Percentiles rank a stretch among this genome's conserved stretches.
phyloP scores from a whole-genome alignment of 2,113 vertebrate species.

The Indicator indicator region DNA sequence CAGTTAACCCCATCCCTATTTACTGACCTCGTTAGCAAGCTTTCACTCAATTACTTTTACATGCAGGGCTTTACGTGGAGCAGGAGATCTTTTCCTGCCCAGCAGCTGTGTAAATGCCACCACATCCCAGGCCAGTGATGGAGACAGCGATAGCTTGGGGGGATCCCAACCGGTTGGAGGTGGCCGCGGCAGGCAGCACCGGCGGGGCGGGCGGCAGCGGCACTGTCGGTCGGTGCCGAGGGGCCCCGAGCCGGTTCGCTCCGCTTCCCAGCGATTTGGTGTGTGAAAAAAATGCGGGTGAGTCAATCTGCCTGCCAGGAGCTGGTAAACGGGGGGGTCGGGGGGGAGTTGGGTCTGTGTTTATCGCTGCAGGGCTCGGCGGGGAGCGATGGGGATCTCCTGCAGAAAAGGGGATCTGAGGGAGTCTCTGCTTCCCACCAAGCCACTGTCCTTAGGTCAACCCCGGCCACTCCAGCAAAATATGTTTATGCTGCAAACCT shows the following conservation, averaged over 20 bases:
- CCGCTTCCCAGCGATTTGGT: neutral
- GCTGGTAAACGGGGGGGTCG: neutral
- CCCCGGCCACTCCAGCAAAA: constrained; percentile 7
- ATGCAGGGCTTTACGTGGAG: neutral
- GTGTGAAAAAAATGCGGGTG: neutral
- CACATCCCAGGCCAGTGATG: accelerated
- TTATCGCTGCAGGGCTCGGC: neutral
- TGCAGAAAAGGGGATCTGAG: neutral
- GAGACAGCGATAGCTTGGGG: neutral
- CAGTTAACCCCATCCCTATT: neutral
- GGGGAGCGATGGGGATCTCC: neutral
- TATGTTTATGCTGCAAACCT: constrained; percentile 20
- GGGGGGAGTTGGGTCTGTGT: neutral
- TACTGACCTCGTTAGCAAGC: neutral
- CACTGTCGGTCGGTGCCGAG: neutral
- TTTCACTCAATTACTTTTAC: neutral
- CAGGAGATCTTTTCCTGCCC: constrained; percentile 9
- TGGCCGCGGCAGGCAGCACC: neutral
- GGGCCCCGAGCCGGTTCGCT: neutral
- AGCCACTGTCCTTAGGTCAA: neutral
- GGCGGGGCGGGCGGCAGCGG: neutral
- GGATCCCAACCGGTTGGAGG: neutral
- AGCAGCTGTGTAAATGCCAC: constrained; percentile 21
- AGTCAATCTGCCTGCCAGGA: neutral
- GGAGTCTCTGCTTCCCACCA: accelerated